Evolutionary conservation across 2,888 invertebrate species (phyloP).

Genomic region (Halocaridina rubra): DNA sequence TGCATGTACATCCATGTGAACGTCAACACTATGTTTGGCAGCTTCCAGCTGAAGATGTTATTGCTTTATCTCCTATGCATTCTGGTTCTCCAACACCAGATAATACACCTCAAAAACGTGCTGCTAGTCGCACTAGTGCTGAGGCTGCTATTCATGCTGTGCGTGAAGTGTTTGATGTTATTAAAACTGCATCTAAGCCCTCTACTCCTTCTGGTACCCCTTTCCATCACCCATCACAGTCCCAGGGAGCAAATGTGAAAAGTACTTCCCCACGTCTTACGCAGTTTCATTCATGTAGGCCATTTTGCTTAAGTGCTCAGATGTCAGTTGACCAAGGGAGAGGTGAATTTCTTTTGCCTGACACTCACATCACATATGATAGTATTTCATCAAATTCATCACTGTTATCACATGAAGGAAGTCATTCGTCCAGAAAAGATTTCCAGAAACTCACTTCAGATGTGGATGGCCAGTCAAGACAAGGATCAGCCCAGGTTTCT

Average conservation of each 20-base stretch:
- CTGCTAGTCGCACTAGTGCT: constrained; percentile 12
- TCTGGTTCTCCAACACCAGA: constrained; percentile 6
- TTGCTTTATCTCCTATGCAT: constrained; percentile 26
- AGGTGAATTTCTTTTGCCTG: constrained; percentile 30
- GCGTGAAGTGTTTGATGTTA: constrained; percentile 40
- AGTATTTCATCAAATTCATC: not conserved
- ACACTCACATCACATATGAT: constrained; percentile 35
- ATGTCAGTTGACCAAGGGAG: constrained; percentile 17
- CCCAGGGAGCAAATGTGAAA: not conserved
- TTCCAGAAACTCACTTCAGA: not conserved
- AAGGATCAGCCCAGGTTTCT: not conserved
- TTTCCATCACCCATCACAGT: constrained; percentile 15
- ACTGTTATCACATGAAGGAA: not conserved
- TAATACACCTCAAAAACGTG: not conserved
- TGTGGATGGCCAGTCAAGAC: no score
- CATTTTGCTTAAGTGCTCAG: constrained; percentile 16
- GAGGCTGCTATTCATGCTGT: constrained; percentile 25
- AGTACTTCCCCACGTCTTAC: not conserved
- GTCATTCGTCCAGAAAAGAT: not conserved
- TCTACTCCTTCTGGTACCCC: constrained; percentile 16
- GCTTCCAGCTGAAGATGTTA: constrained; percentile 39
- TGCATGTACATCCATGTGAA: constrained; percentile 23
- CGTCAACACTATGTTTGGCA: constrained; percentile 49
- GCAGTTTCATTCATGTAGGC: not conserved
- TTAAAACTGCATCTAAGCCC: constrained; percentile 41